A percentile compares a stretch with the other conserved stretches of the same genome.
These are phyloP conservation scores for Piprites chloris DNA, from an alignment of 2,113 vertebrate species.

Conservation along the genomic window DNA sequence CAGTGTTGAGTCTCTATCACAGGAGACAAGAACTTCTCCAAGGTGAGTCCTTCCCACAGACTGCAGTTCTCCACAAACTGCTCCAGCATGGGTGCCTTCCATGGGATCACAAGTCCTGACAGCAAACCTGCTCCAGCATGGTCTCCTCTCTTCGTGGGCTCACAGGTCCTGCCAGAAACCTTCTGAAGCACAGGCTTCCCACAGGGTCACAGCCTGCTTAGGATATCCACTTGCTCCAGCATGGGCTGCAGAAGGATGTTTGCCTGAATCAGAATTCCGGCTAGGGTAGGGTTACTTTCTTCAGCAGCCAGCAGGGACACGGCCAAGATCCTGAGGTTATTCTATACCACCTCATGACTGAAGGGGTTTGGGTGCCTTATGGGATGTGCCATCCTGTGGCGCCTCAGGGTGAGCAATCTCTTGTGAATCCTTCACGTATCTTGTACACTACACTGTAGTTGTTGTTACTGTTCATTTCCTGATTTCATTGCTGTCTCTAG, in stretches of 20 bases:
- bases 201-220: background rate
- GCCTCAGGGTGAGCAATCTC: background rate
- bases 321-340: background rate
- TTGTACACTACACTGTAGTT: background rate
- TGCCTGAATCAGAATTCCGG: background rate
- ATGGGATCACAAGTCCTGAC: background rate
- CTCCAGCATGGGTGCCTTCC: background rate
- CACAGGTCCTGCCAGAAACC: background rate
- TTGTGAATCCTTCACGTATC: background rate
- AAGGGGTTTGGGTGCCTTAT: background rate
- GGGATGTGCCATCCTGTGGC: no score
- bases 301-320: background rate
- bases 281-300: background rate
- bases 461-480: background rate
- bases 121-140: background rate
- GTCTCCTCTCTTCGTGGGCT: background rate
- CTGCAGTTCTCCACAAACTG: background rate
- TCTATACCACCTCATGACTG: background rate
- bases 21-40: background rate
- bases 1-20: background rate
- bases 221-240: background rate
- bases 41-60: background rate
- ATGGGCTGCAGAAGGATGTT: background rate
- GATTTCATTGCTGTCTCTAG: background rate
- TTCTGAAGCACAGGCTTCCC: background rate